phyloP scores from a whole-genome alignment of 2,797 vertebrate genomes.

The Linurgus olivaceus region DNA sequence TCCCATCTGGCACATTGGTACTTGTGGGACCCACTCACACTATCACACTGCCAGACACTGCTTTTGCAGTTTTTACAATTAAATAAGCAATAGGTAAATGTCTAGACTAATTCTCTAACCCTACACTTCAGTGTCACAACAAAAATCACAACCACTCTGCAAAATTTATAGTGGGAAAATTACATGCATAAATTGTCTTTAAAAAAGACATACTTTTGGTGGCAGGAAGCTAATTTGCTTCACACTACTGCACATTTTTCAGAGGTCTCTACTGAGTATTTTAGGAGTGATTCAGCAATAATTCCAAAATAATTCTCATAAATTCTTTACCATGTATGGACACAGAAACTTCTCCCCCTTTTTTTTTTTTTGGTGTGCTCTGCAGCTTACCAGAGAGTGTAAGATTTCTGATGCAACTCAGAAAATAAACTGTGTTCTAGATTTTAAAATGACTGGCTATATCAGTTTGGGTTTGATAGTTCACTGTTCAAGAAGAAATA shows the following conservation, averaged over 20 bases:
- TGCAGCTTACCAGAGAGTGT: not conserved
- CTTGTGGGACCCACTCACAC: not conserved
- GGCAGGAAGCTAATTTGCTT: not conserved
- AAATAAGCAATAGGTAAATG: not conserved
- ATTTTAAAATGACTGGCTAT: not conserved
- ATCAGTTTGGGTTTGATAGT: not conserved
- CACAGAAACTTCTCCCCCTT: not conserved
- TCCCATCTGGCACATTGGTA: accelerated
- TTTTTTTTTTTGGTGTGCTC: not conserved
- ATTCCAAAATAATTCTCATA: constrained; percentile 44
- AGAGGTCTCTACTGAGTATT: not conserved
- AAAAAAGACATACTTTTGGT: not conserved
- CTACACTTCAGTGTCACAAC: not conserved
- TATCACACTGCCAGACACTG: not conserved
- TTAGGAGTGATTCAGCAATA: constrained; percentile 40
- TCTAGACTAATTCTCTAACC: not conserved
- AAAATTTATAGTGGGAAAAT: not conserved
- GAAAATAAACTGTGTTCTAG: not conserved
- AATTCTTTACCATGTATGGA: constrained; percentile 57
- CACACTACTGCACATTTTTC: not conserved
- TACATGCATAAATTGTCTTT: not conserved
- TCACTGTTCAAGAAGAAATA: not conserved
- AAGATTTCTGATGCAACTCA: not conserved
- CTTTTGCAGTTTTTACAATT: not conserved
- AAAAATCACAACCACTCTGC: not conserved